Evolutionary conservation across 2,797 vertebrate species (phyloP).

Genomic region (Coendou prehensilis): DNA sequence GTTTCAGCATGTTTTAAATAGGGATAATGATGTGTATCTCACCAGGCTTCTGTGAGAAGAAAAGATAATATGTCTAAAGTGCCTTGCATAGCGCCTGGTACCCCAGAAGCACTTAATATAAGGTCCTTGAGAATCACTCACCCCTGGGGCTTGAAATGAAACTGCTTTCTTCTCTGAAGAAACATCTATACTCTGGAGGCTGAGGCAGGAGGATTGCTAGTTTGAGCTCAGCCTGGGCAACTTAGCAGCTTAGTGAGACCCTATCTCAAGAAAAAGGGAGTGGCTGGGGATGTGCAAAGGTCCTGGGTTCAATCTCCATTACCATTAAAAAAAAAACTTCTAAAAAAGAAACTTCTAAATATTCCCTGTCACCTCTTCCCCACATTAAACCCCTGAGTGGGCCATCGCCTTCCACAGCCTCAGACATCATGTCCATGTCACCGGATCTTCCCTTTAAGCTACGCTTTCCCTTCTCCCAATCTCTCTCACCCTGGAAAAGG

Average conservation of each 20-base stretch:
- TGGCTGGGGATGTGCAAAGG: background rate
- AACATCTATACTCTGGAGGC: background rate
- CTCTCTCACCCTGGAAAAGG: background rate
- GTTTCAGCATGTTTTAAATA: background rate
- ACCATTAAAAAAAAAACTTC: background rate
- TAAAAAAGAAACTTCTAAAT: background rate
- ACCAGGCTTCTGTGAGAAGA: background rate
- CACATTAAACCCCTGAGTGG: accelerated
- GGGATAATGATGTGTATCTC: background rate
- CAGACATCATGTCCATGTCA: accelerated
- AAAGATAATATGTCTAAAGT: background rate
- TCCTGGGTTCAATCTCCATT: background rate
- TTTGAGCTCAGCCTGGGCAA: background rate
- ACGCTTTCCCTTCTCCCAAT: accelerated
- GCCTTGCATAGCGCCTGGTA: background rate
- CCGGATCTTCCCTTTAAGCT: accelerated
- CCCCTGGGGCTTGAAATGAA: background rate
- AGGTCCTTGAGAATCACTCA: background rate
- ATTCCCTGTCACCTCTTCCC: background rate
- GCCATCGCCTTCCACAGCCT: background rate
- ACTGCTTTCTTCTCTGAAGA: background rate
- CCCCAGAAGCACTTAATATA: background rate
- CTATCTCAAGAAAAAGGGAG: accelerated
- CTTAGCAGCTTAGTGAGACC: background rate
- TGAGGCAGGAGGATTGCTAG: background rate